phyloP scores from a whole-genome alignment of 2,888 invertebrate species.

The Iselma pallidipennis region DNA sequence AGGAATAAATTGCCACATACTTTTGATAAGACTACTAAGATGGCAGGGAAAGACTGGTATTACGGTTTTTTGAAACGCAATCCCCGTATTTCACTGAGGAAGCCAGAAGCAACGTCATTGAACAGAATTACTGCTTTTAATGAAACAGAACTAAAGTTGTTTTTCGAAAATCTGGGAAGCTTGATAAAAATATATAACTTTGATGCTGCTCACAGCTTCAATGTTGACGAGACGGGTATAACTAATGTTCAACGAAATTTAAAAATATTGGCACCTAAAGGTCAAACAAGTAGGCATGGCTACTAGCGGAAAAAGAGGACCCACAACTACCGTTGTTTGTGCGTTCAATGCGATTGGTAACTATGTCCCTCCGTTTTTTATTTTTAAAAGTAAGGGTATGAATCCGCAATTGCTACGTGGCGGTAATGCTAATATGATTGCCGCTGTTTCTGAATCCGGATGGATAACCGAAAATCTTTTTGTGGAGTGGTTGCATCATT shows the following conservation, averaged over 20 bases:
- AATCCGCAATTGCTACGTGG: background rate
- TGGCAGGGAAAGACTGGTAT: slow-evolving; percentile 29
- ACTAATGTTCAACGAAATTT: slow-evolving; percentile 36
- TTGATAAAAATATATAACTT: slow-evolving; percentile 21
- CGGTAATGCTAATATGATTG: background rate
- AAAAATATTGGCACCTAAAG: background rate
- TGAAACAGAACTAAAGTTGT: slow-evolving; percentile 27
- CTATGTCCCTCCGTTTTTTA: background rate
- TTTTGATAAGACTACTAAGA: slow-evolving; percentile 29
- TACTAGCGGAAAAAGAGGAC: background rate
- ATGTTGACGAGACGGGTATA: slow-evolving; percentile 38
- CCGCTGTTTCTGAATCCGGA: background rate
- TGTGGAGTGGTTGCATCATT: background rate
- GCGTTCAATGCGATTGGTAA: background rate
- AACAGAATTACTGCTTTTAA: slow-evolving; percentile 33
- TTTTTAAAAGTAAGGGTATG: background rate
- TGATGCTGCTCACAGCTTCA: slow-evolving; percentile 25
- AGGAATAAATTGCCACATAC: slow-evolving; percentile 30
- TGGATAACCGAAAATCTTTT: background rate
- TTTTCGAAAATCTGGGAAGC: slow-evolving; percentile 24
- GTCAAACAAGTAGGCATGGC: background rate
- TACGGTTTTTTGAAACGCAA: slow-evolving; percentile 16
- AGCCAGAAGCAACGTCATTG: slow-evolving; percentile 24
- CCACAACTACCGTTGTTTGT: background rate
- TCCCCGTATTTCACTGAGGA: slow-evolving; percentile 28